phyloP scores from a whole-genome alignment of 1,140 invertebrate species.

The Euura saliciscinereae region DNA sequence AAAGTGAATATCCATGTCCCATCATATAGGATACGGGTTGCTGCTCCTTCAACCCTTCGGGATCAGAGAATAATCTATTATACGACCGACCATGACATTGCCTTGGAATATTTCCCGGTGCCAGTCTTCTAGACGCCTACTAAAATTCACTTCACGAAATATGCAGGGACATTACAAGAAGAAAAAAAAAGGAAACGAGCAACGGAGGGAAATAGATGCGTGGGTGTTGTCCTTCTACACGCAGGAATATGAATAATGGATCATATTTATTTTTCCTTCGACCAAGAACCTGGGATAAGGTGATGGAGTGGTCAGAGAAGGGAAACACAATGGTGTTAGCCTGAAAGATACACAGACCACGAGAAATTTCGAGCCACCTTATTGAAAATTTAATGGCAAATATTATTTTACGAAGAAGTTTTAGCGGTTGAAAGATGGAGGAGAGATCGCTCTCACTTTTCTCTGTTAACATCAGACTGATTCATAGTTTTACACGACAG shows the following conservation, averaged over 20 bases:
- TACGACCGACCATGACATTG: conserved; percentile 16
- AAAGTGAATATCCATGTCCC: conserved; percentile 13
- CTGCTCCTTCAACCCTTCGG: conserved; percentile 13
- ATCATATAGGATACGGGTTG: conserved; percentile 9
- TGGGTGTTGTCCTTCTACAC: not conserved
- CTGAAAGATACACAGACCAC: not conserved
- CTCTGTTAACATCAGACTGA: too few relatives aligned
- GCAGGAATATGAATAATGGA: not conserved
- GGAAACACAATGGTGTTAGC: not conserved
- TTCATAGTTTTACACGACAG: too few relatives aligned
- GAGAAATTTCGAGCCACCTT: too few relatives aligned
- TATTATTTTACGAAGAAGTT: too few relatives aligned
- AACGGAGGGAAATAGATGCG: not conserved
- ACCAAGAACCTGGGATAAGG: too few relatives aligned
- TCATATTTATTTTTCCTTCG: not conserved
- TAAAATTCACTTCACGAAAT: conserved; percentile 36
- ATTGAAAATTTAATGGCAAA: too few relatives aligned
- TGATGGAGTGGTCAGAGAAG: not conserved
- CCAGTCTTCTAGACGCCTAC: conserved; percentile 21
- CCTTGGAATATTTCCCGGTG: conserved; percentile 26
- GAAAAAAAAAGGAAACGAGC: not conserved
- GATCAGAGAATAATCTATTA: conserved; percentile 37
- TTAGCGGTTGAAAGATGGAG: too few relatives aligned
- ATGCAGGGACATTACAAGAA: not conserved
- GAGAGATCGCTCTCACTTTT: too few relatives aligned